Evolutionary conservation across 2,113 vertebrate genomes (phyloP).

Genomic region (Caranx melampygus): DNA sequence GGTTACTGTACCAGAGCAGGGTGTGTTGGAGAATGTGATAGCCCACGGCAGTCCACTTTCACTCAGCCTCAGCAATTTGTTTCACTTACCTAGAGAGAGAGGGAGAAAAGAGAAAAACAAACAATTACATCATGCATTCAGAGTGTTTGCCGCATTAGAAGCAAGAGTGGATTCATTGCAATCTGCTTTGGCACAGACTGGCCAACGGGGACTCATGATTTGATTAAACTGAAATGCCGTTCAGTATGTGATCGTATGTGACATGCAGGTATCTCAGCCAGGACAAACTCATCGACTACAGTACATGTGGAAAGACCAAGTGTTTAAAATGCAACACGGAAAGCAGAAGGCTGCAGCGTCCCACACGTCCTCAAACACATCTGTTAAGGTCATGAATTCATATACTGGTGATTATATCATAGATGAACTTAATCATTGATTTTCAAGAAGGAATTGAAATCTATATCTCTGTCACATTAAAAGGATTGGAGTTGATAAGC

Average conservation of each 20-base stretch:
- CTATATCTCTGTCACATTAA: background rate
- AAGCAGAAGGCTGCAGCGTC: background rate
- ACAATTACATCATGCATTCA: constrained; percentile 52
- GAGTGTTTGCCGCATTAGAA: constrained; percentile 30
- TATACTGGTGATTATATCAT: constrained; percentile 15
- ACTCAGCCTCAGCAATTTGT: constrained; percentile 65
- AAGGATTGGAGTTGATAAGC: background rate
- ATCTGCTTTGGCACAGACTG: constrained; percentile 23
- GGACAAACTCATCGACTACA: constrained; percentile 26
- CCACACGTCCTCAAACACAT: background rate
- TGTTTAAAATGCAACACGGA: constrained; percentile 2
- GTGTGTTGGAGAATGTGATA: constrained; percentile 42
- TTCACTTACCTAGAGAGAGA: constrained; percentile 81
- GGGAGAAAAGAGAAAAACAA: constrained; percentile 47
- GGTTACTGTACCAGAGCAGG: constrained; percentile 60
- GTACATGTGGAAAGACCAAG: background rate
- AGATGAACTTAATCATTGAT: background rate
- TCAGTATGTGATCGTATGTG: constrained; percentile 28
- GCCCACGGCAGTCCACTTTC: constrained; percentile 60
- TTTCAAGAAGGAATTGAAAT: constrained; percentile 18
- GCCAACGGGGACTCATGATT: constrained; percentile 33
- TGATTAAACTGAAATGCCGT: constrained; percentile 42
- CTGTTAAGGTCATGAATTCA: constrained; percentile 23
- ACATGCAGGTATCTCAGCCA: constrained; percentile 1
- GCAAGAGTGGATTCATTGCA: constrained; percentile 13